Evolutionary conservation across 2,113 vertebrate species (phyloP).

Genomic region (Tupaia chinensis): DNA sequence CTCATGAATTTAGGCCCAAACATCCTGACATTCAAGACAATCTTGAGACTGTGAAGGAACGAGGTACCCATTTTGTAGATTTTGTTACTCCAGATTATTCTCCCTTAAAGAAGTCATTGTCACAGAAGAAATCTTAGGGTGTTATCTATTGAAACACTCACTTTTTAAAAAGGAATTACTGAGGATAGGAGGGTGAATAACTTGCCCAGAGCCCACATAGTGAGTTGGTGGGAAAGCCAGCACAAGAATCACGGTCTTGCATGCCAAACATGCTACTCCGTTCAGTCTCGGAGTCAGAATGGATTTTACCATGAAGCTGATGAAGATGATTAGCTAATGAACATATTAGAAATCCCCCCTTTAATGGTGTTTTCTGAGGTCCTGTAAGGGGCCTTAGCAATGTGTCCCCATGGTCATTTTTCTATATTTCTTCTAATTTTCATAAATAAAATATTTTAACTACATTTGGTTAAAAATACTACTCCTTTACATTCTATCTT

Average conservation of each 20-base stretch:
- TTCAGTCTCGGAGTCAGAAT: neutral
- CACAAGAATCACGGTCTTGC: neutral
- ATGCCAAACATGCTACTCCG: neutral
- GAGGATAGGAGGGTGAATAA: neutral
- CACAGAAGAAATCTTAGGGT: neutral
- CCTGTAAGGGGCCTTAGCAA: neutral
- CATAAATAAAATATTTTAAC: slow-evolving; percentile 18
- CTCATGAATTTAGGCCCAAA: neutral
- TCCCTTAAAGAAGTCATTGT: neutral
- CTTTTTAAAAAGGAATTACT: neutral
- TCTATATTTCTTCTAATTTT: neutral
- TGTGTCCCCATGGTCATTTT: neutral
- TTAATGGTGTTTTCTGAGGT: neutral
- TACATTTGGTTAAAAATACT: neutral
- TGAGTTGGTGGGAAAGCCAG: neutral
- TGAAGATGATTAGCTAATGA: neutral
- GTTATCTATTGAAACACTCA: neutral
- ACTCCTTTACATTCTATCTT: neutral
- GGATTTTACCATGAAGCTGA: neutral
- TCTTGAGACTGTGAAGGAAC: neutral
- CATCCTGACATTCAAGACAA: neutral
- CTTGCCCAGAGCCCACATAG: neutral
- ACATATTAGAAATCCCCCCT: neutral
- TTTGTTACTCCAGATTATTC: neutral
- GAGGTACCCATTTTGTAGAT: neutral